Evolutionary conservation across 2,797 vertebrate species (phyloP).

Genomic region (Choloepus didactylus): DNA sequence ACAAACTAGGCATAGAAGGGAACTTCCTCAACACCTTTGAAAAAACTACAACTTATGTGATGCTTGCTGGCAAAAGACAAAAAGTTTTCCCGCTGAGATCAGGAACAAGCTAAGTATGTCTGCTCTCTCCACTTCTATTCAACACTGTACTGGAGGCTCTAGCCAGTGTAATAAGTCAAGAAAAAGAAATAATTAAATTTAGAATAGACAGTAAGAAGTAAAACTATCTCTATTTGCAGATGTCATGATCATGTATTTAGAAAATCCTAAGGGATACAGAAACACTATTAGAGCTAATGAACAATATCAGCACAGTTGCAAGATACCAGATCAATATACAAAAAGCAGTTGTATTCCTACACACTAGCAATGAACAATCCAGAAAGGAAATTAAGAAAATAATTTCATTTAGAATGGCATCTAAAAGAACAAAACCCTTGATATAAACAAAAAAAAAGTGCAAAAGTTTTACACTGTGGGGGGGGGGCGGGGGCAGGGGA

Average conservation of each 20-base stretch:
- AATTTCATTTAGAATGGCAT: neutral
- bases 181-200: neutral
- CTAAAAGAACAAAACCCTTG: neutral
- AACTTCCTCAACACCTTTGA: neutral
- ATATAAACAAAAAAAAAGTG: neutral
- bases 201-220: neutral
- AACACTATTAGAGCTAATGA: no score
- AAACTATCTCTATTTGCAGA: neutral
- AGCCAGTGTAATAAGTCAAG: neutral
- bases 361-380: neutral
- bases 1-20: neutral
- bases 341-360: neutral
- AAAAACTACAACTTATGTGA: neutral
- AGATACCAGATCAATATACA: no score
- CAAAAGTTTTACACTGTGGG: neutral
- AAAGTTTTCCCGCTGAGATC: neutral
- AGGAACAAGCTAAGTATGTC: neutral
- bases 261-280: neutral
- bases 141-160: neutral
- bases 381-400: neutral
- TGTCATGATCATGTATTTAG: neutral
- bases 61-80: neutral
- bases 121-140: neutral
- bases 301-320: no score
- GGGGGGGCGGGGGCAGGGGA: no score